Conservation (phyloP, 2,113 vertebrate species). For the Xiphophorus hellerii region DNA sequence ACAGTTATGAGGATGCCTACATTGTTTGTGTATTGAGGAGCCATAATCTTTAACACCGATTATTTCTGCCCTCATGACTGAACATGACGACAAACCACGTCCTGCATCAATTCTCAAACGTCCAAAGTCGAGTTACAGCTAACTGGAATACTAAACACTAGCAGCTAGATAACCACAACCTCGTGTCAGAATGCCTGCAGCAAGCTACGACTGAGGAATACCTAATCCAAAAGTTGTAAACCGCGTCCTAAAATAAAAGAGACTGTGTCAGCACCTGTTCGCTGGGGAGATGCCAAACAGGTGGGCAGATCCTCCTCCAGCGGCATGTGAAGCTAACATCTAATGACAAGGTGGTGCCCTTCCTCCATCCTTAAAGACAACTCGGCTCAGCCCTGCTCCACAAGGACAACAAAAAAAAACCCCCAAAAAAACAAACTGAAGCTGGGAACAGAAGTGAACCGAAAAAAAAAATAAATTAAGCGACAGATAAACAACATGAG, state of each 20-base stretch:
- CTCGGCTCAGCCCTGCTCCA: constrained; percentile 40
- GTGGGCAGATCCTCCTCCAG: constrained; percentile 54
- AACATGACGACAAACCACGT: constrained; percentile 12
- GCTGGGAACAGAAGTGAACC: constrained; percentile 13
- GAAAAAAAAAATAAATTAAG: constrained; percentile 21
- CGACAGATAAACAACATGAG: constrained; percentile 16
- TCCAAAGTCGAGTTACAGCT: constrained; percentile 8
- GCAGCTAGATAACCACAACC: constrained; percentile 35
- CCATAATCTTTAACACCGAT: background rate
- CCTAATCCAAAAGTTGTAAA: constrained; percentile 42
- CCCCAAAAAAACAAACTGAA: background rate
- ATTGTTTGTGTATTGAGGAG: constrained; percentile 2
- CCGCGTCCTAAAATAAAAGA: constrained; percentile 28
- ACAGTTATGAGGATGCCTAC: constrained; percentile 43
- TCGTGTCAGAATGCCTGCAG: constrained; percentile 49
- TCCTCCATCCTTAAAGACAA: constrained; percentile 52
- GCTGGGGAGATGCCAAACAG: constrained; percentile 57
- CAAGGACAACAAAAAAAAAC: constrained; percentile 28
- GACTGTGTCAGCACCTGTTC: constrained; percentile 40
- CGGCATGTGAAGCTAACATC: constrained; percentile 65
- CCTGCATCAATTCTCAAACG: constrained; percentile 11
- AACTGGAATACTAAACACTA: constrained; percentile 40
- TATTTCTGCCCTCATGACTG: background rate
- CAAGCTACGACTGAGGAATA: constrained; percentile 40
- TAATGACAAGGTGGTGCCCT: constrained; percentile 73